Evolutionary conservation across 2,888 invertebrate genomes (phyloP), one percentile per base, ranked within the genome.

Genomic region (Pemphredon lugubris): DNA sequence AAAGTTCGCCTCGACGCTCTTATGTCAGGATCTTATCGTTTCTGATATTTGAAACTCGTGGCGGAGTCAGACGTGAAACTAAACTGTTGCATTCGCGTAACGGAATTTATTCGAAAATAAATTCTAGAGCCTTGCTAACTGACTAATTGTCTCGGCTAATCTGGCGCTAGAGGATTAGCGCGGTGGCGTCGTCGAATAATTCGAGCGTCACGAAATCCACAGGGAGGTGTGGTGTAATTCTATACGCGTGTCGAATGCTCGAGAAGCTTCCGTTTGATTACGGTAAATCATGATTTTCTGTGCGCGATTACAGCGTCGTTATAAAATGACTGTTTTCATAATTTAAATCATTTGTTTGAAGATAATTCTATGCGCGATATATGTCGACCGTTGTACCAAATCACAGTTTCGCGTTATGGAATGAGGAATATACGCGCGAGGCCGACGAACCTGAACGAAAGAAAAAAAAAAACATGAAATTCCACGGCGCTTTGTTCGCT

Each of bases 221-320:
- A 3, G 30, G 42, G 54, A 44, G 42, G 32, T 64, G 48, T 54
- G 16, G n/a, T n/a, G n/a, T n/a, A n/a, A n/a, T n/a, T n/a, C n/a
- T n/a, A n/a, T n/a, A n/a, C n/a, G 40, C 64, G 42, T 42, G 34
- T 7, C 48, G 34, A 48, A 48, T 64, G 64, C 65, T 42, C 23
- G 53, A 64, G 54, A 67, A 47, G 48, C 54, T 64, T 54, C 54
- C 48, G 40, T 34, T 54, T 48, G 64, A 47, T 67, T 42, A 20
- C 23, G 14, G n/a, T n/a, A n/a, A n/a, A n/a, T n/a, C n/a, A n/a
- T n/a, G n/a, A n/a, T n/a, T n/a, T n/a, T n/a, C n/a, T n/a, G n/a
- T n/a, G n/a, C n/a, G n/a, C n/a, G n/a, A n/a, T n/a, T n/a, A n/a
- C n/a, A n/a, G n/a, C n/a, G n/a, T n/a, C n/a, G n/a, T n/a, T n/a